Evolutionary conservation across 2,888 invertebrate genomes (phyloP).

Genomic region (Acrocera orbiculus): DNA sequence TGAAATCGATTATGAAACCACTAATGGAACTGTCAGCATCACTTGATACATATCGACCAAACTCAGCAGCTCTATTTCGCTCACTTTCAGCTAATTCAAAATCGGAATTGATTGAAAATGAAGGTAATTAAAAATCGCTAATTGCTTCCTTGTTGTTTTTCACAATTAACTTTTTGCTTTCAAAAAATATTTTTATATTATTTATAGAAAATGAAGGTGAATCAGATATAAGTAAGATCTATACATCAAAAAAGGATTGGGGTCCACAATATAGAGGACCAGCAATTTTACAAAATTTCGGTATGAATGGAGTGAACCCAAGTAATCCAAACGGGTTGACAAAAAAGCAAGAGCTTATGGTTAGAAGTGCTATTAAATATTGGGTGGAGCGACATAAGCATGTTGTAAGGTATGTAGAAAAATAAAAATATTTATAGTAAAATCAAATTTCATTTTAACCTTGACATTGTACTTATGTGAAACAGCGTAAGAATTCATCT

Average conservation of each 20-base stretch:
- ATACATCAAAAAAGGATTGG: conserved; percentile 61
- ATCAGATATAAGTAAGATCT: conserved; percentile 51
- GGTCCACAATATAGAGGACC: conserved; percentile 55
- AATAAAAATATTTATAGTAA: no score
- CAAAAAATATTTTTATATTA: not conserved
- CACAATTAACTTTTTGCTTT: not conserved
- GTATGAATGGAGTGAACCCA: conserved; percentile 31
- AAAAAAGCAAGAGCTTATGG: conserved; percentile 68
- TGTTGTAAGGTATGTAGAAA: conserved; percentile 60
- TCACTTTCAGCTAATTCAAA: conserved; percentile 35
- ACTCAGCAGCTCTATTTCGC: conserved; percentile 51
- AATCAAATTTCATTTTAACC: no score
- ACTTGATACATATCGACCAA: conserved; percentile 56
- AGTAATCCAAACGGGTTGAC: conserved; percentile 62
- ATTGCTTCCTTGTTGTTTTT: not conserved
- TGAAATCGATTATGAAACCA: conserved; percentile 74
- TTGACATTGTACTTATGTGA: no score
- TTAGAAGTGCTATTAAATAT: conserved; percentile 72
- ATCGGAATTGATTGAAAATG: conserved; percentile 28
- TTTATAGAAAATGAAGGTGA: conserved; percentile 29
- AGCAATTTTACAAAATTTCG: conserved; percentile 46
- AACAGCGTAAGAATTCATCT: no score
- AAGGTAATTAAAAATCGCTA: conserved; percentile 19
- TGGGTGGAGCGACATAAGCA: conserved; percentile 84
- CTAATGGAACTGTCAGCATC: conserved; percentile 73